phyloP scores from a whole-genome alignment of 1,140 invertebrate species.

The Galendromus occidentalis region DNA sequence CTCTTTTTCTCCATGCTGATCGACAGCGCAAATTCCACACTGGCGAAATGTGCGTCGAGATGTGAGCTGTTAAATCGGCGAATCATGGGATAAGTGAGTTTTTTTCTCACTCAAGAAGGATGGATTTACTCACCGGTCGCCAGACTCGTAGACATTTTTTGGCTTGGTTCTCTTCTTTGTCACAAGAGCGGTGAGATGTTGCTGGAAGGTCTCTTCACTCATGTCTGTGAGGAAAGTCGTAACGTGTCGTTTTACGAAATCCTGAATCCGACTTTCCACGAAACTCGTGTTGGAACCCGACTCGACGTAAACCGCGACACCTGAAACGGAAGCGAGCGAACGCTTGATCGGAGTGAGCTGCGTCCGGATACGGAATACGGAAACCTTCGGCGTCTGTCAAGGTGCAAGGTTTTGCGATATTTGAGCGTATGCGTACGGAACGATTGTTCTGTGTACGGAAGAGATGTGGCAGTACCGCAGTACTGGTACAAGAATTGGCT shows the following conservation, averaged over 20 bases:
- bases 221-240: not conserved
- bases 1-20: too few relatives aligned
- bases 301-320: not conserved
- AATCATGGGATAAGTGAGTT: too few relatives aligned
- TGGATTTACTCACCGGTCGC: not conserved
- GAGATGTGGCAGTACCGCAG: too few relatives aligned
- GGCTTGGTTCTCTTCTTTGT: conserved; percentile 7
- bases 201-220: not conserved
- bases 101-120: too few relatives aligned
- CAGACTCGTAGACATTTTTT: conserved; percentile 3
- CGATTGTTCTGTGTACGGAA: too few relatives aligned
- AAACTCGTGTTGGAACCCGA: not conserved
- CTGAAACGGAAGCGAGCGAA: not conserved
- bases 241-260: not conserved
- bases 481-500: not conserved
- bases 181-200: not conserved
- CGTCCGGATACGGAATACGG: not conserved
- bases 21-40: too few relatives aligned
- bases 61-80: too few relatives aligned
- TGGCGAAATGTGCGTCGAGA: too few relatives aligned
- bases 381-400: too few relatives aligned
- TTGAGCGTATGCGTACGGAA: too few relatives aligned
- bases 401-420: too few relatives aligned
- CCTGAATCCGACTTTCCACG: not conserved
- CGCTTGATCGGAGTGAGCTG: not conserved